phyloP scores from a whole-genome alignment of 2,888 invertebrate species.

The Mythimna ferrago region DNA sequence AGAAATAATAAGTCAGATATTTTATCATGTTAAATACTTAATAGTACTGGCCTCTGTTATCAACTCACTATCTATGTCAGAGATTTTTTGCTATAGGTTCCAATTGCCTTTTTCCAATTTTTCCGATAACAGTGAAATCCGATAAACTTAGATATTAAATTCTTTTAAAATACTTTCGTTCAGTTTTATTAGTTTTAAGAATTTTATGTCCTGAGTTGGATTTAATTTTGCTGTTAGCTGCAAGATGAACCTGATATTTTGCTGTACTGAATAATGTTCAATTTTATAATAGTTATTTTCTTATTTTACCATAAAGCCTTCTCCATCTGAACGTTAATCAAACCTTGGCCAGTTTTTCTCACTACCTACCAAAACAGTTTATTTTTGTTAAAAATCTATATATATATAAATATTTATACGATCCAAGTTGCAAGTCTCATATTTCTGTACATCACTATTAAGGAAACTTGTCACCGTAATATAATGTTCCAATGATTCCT shows the following conservation, averaged over 20 bases:
- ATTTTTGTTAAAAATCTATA: not conserved
- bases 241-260: not conserved
- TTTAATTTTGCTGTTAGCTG: not conserved
- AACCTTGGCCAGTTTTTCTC: slow-evolving; percentile 4
- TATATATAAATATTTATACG: slow-evolving; percentile 27
- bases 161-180: not conserved
- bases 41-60: too few species aligned
- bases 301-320: too few species aligned
- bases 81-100: too few species aligned
- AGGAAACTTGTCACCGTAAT: slow-evolving; percentile 30
- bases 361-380: not conserved
- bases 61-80: too few species aligned
- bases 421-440: not conserved
- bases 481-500: slow-evolving; percentile 7
- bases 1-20: too few species aligned
- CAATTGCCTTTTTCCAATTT: too few species aligned
- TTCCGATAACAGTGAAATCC: too few species aligned
- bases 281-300: too few species aligned
- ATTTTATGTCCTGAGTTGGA: not conserved
- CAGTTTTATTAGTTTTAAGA: not conserved
- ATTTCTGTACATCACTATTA: slow-evolving; percentile 16
- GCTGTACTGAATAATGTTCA: too few species aligned
- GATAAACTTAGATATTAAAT: not conserved
- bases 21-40: too few species aligned
- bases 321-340: not conserved